Evolutionary conservation across 2,888 invertebrate genomes (phyloP), one percentile per base, ranked within the genome.

Genomic region (Leistus spinibarbis): DNA sequence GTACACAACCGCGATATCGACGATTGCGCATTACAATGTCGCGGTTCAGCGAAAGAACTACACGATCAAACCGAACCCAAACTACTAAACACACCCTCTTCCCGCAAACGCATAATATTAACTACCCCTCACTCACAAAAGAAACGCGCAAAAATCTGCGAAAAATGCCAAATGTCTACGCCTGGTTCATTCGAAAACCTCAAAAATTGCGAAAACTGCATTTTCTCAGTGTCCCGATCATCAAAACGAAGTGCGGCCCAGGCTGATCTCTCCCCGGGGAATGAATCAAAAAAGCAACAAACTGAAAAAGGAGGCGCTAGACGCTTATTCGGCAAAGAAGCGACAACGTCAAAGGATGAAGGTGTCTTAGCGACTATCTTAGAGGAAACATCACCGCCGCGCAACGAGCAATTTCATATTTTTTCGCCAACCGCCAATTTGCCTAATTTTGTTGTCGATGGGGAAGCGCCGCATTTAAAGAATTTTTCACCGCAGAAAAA

Each of bases 401-500:
- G 10, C 22, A 22, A 24, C 7, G 24, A 64, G 3, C 62, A 66
- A 24, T 40, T 16, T 10, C 19, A 24, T 54, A 1, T 74, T 62
- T 65, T 66, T 65, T 90, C 92, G 0, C 92, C 93, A 0, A 92
- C 92, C 0, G 87, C 88, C 16, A 91, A 94, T 82, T 83, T 95
- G 76, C 95, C 95, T 0, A 92, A 95, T 85, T 95, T 89, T 80
- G 93, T 93, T 0, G 79, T 91, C 13, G 91, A 92, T 79, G 95
- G 95, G 0, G 91, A 91, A 54, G 94, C 94, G 0, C 95, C 95
- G 0, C 94, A 94, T 83, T 82, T 93, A 69, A 85, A 89, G 54
- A 87, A 89, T 66, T 90, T 90, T 87, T 93, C 94, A 0, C 93
- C 94, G 0, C 89, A 88, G 27, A 91, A 91, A 76, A 90, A 88